Evolutionary conservation across 2,797 vertebrate species (phyloP).

Genomic region (Decapterus maruadsi): DNA sequence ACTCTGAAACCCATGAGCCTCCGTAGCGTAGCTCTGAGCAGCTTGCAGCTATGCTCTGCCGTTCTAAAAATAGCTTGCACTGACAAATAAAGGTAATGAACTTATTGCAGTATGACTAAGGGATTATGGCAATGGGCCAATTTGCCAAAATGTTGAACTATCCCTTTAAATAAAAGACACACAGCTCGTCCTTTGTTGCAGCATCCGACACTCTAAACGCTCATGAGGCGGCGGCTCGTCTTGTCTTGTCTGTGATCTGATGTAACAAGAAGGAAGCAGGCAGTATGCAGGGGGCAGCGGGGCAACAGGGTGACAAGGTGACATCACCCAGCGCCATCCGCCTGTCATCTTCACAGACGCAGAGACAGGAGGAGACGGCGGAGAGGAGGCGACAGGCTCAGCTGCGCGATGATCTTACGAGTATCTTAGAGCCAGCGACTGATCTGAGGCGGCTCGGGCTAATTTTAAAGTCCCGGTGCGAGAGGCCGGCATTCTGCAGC

Average conservation of each 20-base stretch:
- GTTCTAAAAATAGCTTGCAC: too few relatives aligned
- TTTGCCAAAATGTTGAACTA: too few relatives aligned
- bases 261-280: constrained; percentile 49
- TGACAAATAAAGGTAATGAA: too few relatives aligned
- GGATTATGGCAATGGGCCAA: too few relatives aligned
- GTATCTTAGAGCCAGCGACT: constrained; percentile 49
- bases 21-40: too few relatives aligned
- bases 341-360: constrained; percentile 42
- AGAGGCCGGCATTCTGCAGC: constrained; percentile 23
- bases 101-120: too few relatives aligned
- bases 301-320: constrained; percentile 68
- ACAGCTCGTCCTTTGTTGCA: not conserved
- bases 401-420: constrained; percentile 53
- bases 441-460: constrained; percentile 62
- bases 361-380: constrained; percentile 6
- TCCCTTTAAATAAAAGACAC: not conserved
- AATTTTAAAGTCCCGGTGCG: constrained; percentile 68
- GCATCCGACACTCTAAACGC: not conserved
- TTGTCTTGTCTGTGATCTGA: constrained; percentile 22
- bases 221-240: not conserved
- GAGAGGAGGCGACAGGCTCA: constrained; percentile 23
- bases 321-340: constrained; percentile 70
- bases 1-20: too few relatives aligned
- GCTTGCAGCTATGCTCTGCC: too few relatives aligned
- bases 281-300: constrained; percentile 43